These are phyloP conservation scores for Xiphophorus maculatus DNA, from an alignment of 2,113 vertebrate genomes.

Conservation along the genomic window DNA sequence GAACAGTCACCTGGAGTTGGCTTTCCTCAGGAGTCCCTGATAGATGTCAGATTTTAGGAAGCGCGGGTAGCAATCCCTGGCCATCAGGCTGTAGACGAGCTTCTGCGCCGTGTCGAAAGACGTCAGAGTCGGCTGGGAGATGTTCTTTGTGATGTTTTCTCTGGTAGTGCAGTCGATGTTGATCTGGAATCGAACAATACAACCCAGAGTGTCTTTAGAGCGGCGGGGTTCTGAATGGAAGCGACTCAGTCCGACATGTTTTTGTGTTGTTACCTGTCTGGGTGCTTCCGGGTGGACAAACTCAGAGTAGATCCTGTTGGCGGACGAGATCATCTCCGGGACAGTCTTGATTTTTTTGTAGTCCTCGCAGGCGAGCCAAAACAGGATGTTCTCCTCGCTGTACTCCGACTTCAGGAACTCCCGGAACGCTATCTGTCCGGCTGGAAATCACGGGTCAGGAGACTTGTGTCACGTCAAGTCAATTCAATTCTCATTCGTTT, in stretches of 20 bases:
- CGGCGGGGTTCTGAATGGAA: neutral
- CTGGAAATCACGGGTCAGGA: slow-evolving; percentile 70
- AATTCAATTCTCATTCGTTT: no score
- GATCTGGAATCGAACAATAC: slow-evolving; percentile 80
- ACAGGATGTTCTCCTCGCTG: slow-evolving; percentile 97
- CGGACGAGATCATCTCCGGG: slow-evolving; percentile 85
- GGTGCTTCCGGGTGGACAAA: slow-evolving; percentile 92
- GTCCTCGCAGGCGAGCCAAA: slow-evolving; percentile 94
- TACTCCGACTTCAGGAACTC: slow-evolving; percentile 93
- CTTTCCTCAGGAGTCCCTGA: slow-evolving; percentile 75
- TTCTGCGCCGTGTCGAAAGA: slow-evolving; percentile 92
- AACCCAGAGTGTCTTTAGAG: slow-evolving; percentile 11
- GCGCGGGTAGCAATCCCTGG: slow-evolving; percentile 92
- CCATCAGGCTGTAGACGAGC: slow-evolving; percentile 90
- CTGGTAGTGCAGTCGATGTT: slow-evolving; percentile 92
- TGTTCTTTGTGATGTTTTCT: slow-evolving; percentile 88
- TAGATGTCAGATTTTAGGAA: slow-evolving; percentile 90
- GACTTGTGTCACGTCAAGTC: neutral
- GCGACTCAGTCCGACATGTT: neutral
- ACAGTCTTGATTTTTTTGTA: slow-evolving; percentile 88
- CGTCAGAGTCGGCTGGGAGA: slow-evolving; percentile 84
- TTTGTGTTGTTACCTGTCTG: slow-evolving; percentile 85
- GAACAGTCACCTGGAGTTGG: slow-evolving; percentile 67
- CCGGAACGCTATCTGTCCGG: slow-evolving; percentile 88
- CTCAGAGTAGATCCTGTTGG: slow-evolving; percentile 92